These are phyloP conservation scores for Amphiprion clarkii DNA, from an alignment of 2,797 vertebrate species.

Conservation along the genomic window DNA sequence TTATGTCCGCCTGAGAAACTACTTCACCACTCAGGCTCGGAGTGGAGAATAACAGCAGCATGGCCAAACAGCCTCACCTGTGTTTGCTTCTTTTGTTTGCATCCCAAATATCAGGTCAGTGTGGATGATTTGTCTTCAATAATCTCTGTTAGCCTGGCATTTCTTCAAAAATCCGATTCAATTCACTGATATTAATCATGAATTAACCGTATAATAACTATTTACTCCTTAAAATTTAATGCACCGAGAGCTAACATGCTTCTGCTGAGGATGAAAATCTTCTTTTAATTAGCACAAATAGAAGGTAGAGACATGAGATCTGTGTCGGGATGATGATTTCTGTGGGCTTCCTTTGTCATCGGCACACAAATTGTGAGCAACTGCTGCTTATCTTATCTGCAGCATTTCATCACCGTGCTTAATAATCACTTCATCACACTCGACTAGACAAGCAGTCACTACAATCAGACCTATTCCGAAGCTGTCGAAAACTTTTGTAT, in stretches of 20 bases:
- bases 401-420: constrained; percentile 54
- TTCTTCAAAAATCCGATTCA: not conserved
- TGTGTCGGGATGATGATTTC: not conserved
- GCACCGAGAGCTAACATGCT: not conserved
- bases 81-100: constrained; percentile 49
- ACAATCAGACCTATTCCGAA: constrained; percentile 46
- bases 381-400: constrained; percentile 55
- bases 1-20: not conserved
- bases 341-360: constrained; percentile 11
- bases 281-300: not conserved
- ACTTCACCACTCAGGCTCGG: constrained; percentile 31
- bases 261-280: not conserved
- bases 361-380: constrained; percentile 3
- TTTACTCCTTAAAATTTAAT: not conserved
- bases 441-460: constrained; percentile 40
- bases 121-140: not conserved
- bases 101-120: constrained; percentile 60
- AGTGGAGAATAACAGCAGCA: constrained; percentile 24
- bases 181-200: not conserved
- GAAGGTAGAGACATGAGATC: not conserved
- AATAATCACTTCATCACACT: constrained; percentile 64
- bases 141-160: not conserved
- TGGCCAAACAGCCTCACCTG: constrained; percentile 42
- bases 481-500: constrained; percentile 33
- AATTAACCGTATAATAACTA: not conserved